Evolutionary conservation across 2,113 vertebrate species (phyloP).

Genomic region (Ellobius talpinus): DNA sequence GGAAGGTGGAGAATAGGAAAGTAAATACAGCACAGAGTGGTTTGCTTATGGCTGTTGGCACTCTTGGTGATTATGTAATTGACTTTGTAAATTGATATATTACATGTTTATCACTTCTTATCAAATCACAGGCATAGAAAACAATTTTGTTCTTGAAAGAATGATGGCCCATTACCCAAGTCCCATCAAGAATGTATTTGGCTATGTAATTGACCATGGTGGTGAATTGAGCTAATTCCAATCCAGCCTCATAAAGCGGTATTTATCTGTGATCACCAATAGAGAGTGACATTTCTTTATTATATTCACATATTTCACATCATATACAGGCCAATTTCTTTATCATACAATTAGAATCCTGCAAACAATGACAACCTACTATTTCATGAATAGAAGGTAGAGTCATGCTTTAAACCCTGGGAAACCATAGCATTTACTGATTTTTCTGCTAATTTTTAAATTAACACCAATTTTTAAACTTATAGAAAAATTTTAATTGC

Average conservation of each 20-base stretch:
- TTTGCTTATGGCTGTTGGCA: constrained; percentile 76
- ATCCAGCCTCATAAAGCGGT: constrained; percentile 53
- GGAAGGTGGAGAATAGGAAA: constrained; percentile 72
- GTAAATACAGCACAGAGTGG: constrained; percentile 75
- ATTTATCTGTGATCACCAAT: constrained; percentile 66
- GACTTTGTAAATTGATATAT: constrained; percentile 80
- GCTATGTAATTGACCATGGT: constrained; percentile 74
- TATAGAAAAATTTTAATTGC: background rate
- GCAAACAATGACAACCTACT: background rate
- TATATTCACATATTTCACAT: constrained; percentile 60
- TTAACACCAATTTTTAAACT: background rate
- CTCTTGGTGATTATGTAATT: constrained; percentile 78
- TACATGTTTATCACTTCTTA: constrained; percentile 79
- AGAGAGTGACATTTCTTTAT: constrained; percentile 33
- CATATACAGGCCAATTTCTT: background rate
- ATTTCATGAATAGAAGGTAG: constrained; percentile 22
- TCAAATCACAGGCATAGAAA: constrained; percentile 75
- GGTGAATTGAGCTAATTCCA: constrained; percentile 69
- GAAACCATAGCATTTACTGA: background rate
- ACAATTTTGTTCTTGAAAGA: constrained; percentile 80
- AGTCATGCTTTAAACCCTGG: constrained; percentile 15
- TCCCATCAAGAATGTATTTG: constrained; percentile 76
- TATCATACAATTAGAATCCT: constrained; percentile 52
- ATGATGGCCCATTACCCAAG: constrained; percentile 77
- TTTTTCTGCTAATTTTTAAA: background rate